Conservation (phyloP, 2,113 vertebrate species). For the Lagopus leucura region DNA sequence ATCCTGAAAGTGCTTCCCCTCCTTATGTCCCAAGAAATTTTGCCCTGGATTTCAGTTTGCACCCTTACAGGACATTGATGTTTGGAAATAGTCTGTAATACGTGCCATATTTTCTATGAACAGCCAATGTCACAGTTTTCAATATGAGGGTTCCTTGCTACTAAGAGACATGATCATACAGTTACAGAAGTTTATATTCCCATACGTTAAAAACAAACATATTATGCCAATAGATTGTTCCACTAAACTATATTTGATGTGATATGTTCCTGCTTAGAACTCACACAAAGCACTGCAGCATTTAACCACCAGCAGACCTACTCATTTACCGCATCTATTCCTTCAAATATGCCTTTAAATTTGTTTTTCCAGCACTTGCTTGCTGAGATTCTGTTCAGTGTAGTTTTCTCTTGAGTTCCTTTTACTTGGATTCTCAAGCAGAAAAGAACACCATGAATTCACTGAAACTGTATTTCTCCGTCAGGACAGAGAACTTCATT, state of each 20-base stretch:
- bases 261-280: not conserved
- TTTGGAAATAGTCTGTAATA: not conserved
- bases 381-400: not conserved
- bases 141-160: not conserved
- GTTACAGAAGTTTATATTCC: not conserved
- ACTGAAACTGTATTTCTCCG: conserved; percentile 5
- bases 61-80: not conserved
- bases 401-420: conserved; percentile 28
- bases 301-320: conserved; percentile 8
- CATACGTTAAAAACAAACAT: not conserved
- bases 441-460: conserved; percentile 1
- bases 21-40: not conserved
- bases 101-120: not conserved
- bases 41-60: not conserved
- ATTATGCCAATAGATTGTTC: conserved; percentile 5
- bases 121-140: not conserved
- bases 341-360: conserved; percentile 13
- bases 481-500: not conserved
- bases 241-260: not conserved
- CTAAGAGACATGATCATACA: not conserved
- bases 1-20: not conserved
- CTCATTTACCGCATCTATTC: not conserved
- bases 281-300: not conserved
- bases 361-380: not conserved
- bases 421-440: conserved; percentile 32